These are phyloP conservation scores for Thalassophryne amazonica DNA, from an alignment of 2,797 vertebrate species.

Conservation along the genomic window DNA sequence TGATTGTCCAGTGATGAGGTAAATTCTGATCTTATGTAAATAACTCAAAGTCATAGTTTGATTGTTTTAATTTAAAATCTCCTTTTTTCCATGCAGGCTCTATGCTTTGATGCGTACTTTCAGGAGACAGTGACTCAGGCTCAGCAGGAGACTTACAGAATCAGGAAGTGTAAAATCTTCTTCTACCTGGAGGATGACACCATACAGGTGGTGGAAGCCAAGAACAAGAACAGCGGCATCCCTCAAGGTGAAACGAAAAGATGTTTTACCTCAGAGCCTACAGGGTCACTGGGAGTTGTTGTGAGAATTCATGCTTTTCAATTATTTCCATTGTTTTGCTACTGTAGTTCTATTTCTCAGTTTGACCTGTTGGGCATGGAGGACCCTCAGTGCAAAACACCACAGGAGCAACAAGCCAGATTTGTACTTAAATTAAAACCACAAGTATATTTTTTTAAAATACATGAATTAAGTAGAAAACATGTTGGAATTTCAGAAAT, in stretches of 20 bases:
- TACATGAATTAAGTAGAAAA: too few relatives aligned
- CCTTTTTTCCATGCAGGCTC: slow-evolving; percentile 67
- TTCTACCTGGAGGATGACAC: slow-evolving; percentile 93
- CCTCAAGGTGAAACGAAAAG: slow-evolving; percentile 82
- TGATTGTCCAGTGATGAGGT: too few relatives aligned
- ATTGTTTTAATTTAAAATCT: background rate
- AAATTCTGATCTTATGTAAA: too few relatives aligned
- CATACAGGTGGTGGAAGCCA: slow-evolving; percentile 88
- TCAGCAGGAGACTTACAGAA: slow-evolving; percentile 77
- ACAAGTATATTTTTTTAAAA: too few relatives aligned
- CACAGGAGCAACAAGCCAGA: too few relatives aligned
- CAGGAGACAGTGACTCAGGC: slow-evolving; percentile 80
- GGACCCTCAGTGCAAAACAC: too few relatives aligned
- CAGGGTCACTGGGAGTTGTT: background rate
- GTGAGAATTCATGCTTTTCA: too few relatives aligned
- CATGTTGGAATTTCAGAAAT: too few relatives aligned
- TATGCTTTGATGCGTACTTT: slow-evolving; percentile 89
- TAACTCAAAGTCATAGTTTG: background rate
- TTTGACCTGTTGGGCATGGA: too few relatives aligned
- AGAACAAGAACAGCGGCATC: slow-evolving; percentile 85
- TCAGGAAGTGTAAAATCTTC: slow-evolving; percentile 88
- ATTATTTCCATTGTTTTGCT: too few relatives aligned
- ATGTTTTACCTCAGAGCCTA: background rate
- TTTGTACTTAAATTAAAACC: too few relatives aligned
- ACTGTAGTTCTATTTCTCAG: too few relatives aligned